phyloP scores from a whole-genome alignment of 2,113 vertebrate genomes.

The Picathartes gymnocephalus region DNA sequence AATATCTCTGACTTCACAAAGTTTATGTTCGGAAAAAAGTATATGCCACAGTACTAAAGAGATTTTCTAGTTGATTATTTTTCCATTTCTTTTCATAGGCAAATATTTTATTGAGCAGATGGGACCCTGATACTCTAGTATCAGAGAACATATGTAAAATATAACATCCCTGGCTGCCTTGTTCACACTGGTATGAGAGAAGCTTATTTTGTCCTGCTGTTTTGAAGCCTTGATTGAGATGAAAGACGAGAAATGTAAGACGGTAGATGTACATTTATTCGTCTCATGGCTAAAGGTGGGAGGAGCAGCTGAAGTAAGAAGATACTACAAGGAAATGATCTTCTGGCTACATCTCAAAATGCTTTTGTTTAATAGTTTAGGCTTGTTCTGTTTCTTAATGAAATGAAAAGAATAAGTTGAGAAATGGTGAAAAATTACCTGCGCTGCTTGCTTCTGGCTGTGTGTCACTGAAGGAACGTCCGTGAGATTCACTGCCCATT shows the following conservation, averaged over 20 bases:
- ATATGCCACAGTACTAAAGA: conserved; percentile 30
- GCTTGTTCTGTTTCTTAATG: background rate
- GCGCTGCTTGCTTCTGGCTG: background rate
- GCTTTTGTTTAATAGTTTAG: background rate
- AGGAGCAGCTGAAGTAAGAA: background rate
- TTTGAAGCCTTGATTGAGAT: background rate
- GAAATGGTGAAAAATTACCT: background rate
- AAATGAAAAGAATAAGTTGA: background rate
- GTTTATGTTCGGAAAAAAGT: conserved; percentile 55
- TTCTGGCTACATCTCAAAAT: background rate
- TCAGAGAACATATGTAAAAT: background rate
- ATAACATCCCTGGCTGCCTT: background rate
- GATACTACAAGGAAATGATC: background rate
- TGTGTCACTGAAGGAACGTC: background rate
- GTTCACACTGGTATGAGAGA: background rate
- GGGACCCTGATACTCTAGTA: background rate
- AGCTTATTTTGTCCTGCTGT: background rate
- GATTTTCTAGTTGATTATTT: conserved; percentile 61
- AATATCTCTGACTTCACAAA: conserved; percentile 48
- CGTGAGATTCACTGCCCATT: fast-evolving
- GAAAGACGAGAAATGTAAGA: background rate
- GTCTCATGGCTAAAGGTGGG: background rate
- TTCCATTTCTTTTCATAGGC: background rate
- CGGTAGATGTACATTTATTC: background rate
- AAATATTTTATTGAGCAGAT: background rate